These are phyloP conservation scores for Oreocharis arfaki DNA, from an alignment of 2,113 vertebrate genomes.

Conservation along the genomic window DNA sequence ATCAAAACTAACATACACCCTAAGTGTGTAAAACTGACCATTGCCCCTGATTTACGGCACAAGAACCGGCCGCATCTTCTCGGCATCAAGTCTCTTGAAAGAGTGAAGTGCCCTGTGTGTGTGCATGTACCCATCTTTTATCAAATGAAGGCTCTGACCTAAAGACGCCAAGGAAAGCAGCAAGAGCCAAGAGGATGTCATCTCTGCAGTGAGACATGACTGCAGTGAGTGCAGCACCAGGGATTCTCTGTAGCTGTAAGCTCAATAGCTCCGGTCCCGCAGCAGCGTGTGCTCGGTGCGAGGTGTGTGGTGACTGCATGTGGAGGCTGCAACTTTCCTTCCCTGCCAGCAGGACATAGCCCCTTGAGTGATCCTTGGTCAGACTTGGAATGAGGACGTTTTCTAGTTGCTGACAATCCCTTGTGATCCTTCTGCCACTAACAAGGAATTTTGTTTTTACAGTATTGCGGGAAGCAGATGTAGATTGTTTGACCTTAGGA, in stretches of 20 bases:
- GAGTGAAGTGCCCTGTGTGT: background rate
- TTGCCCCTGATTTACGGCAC: background rate
- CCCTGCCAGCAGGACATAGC: background rate
- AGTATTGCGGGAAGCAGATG: slow-evolving; percentile 86
- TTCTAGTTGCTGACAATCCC: background rate
- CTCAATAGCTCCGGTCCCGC: background rate
- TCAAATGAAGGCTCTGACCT: background rate
- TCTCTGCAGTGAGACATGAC: background rate
- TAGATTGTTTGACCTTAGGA: slow-evolving; percentile 94
- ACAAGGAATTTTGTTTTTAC: background rate
- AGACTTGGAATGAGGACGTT: background rate
- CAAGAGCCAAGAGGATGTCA: background rate
- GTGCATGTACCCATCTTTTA: background rate
- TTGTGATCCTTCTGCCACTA: background rate
- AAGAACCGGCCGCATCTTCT: background rate
- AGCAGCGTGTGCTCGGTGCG: fast-evolving
- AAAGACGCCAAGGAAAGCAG: background rate
- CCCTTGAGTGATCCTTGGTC: background rate
- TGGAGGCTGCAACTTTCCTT: background rate
- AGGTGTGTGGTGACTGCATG: fast-evolving
- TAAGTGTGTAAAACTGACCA: background rate
- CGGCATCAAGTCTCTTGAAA: background rate
- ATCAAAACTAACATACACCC: background rate
- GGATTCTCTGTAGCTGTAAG: background rate
- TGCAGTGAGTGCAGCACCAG: background rate